phyloP scores from a whole-genome alignment of 2,888 invertebrate species.

The Archips crataeganus region DNA sequence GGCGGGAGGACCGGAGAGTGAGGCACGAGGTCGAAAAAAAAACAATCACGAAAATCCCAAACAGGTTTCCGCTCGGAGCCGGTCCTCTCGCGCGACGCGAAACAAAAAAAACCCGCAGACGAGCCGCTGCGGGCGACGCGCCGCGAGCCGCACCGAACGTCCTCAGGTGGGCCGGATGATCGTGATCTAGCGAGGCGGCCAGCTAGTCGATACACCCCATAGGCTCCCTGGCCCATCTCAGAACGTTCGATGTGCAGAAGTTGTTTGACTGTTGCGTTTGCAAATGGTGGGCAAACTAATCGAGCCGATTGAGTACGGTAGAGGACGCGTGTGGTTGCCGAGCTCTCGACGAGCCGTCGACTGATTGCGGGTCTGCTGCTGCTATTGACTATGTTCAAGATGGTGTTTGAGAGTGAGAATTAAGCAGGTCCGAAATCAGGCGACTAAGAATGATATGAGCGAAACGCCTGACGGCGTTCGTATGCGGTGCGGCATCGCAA shows the following conservation, averaged over 20 bases:
- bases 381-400: constrained; percentile 44
- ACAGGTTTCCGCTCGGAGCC: constrained; percentile 74
- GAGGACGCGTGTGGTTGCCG: constrained; percentile 46
- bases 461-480: constrained; percentile 81
- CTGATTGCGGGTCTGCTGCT: constrained; percentile 58
- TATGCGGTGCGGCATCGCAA: constrained; percentile 82
- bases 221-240: constrained; percentile 53
- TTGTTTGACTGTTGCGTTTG: background rate
- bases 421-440: constrained; percentile 60
- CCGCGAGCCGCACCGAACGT: constrained; percentile 59
- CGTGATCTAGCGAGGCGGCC: constrained; percentile 63
- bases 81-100: constrained; percentile 75
- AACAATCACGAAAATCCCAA: constrained; percentile 78
- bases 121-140: constrained; percentile 60
- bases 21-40: constrained; percentile 73
- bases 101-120: constrained; percentile 72
- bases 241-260: constrained; percentile 26
- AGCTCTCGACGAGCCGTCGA: constrained; percentile 65
- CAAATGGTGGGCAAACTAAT: constrained; percentile 7
- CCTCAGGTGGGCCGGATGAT: constrained; percentile 67
- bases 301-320: constrained; percentile 10
- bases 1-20: constrained; percentile 60
- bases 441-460: constrained; percentile 57
- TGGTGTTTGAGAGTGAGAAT: constrained; percentile 47
- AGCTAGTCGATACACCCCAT: constrained; percentile 52